Base-by-base conservation (phyloP, 35 echinoderm and acorn worm species). In the Heliocidaris tuberculata region DNA sequence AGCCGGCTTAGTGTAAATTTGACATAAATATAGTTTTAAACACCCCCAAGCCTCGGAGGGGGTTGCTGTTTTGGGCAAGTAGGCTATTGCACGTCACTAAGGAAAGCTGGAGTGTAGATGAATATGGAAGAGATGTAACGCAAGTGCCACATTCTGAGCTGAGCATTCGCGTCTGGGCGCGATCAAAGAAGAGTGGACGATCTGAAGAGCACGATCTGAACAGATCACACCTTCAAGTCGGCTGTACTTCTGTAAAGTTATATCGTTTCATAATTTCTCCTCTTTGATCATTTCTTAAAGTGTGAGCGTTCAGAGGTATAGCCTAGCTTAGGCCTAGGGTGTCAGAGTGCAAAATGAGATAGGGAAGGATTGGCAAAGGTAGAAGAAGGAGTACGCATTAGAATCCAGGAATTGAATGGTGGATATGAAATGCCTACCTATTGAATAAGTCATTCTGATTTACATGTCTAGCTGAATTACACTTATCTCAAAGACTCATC, bases 1-100 rank as follows among this genome's bases (percentile, higher is more conserved):
- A 93, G 91, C 48, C 13, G 91, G 91, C 91, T 93, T 93, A 93
- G 91, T 49, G 91, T 93, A 93, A 89, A 93, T 93, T 93, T 93
- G 91, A 93, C 91, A 93, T 93, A 93, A 93, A 93, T 93, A 93
- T 59, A 59, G 50, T 59, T 93, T 93, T 52, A 93, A 78, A 93
- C 56, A 48, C 91, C 91, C 35, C 91, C 31, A 89, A 89, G 31
- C 87, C 50, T 59, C 47, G 31, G 31, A 42, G 91, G 29, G 13
- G 48, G 50, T 30, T 24, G 48, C 31, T 16, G 16, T 93, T 59
- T n/a, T 59, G 50, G 91, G 50, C 29, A 31, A 93, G 50, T 32
- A 93, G 91, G 48, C 31, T 52, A 32, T 30, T 50, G 91, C 9
- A 59, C 47, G 29, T 5, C 31, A 52, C 48, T 9, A 93, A 50